Conservation (phyloP, 1,140 invertebrate species). For the Zaprionus ornatus region DNA sequence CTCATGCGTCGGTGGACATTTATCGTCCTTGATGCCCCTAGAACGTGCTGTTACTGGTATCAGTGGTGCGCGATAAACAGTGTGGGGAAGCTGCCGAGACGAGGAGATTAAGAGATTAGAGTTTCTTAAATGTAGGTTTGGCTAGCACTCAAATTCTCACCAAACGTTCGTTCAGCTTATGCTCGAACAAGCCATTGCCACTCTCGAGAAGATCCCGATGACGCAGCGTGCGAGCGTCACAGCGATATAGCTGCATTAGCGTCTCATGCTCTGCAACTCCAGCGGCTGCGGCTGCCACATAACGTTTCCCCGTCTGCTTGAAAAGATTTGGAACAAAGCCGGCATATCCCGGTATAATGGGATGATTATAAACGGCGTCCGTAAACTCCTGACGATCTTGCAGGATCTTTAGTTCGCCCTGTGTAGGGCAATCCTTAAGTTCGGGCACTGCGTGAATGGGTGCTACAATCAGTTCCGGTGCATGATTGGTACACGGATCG, state of each 20-base stretch:
- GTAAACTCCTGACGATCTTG: conserved; percentile 86
- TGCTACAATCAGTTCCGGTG: conserved; percentile 88
- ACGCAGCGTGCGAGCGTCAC: conserved; percentile 85
- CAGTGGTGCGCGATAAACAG: conserved; percentile 87
- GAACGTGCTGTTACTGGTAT: conserved; percentile 87
- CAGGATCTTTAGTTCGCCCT: conserved; percentile 87
- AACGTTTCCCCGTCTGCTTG: conserved; percentile 87
- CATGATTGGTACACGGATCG: conserved; percentile 88
- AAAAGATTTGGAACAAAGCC: conserved; percentile 88
- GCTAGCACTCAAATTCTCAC: conserved; percentile 81
- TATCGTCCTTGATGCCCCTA: conserved; percentile 86
- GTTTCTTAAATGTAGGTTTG: neutral
- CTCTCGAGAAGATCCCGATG: conserved; percentile 86
- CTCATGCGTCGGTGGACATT: conserved; percentile 85
- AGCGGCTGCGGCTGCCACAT: conserved; percentile 87
- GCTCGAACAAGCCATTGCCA: conserved; percentile 84
- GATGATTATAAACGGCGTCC: conserved; percentile 88
- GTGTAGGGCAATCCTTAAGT: conserved; percentile 86
- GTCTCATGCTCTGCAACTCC: conserved; percentile 88
- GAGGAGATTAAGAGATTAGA: neutral
- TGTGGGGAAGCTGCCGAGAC: conserved; percentile 85
- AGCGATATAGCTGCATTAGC: conserved; percentile 85
- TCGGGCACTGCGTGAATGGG: conserved; percentile 85
- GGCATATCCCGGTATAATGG: conserved; percentile 88
- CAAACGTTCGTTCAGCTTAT: conserved; percentile 86